phyloP scores from a whole-genome alignment of 2,888 invertebrate genomes.

The Ophion ellenae region DNA sequence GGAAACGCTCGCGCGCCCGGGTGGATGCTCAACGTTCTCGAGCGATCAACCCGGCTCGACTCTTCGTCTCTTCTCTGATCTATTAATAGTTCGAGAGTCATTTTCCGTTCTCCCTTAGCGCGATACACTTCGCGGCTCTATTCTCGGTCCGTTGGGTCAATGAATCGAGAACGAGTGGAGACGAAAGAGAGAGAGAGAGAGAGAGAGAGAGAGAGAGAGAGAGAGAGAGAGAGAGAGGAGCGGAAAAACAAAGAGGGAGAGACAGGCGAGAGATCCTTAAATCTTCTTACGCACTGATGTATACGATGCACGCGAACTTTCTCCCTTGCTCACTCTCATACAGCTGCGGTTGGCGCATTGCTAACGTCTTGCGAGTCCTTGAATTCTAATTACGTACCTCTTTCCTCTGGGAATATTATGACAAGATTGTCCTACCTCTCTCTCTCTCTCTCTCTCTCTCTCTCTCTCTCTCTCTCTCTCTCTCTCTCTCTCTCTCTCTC shows the following conservation, averaged over 20 bases:
- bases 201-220: slow-evolving; percentile 2
- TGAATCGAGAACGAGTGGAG: slow-evolving; percentile 72
- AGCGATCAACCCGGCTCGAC: slow-evolving; percentile 44
- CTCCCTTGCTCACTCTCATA: slow-evolving; percentile 43
- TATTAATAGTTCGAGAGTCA: slow-evolving; percentile 59
- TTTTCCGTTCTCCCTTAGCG: slow-evolving; percentile 58
- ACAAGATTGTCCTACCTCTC: slow-evolving; percentile 11
- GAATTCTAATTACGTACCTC: slow-evolving; percentile 59
- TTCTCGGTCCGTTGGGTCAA: slow-evolving; percentile 84
- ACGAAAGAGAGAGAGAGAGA: slow-evolving; percentile 20
- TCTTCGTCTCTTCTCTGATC: slow-evolving; percentile 31
- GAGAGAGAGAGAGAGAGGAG: slow-evolving; percentile 24
- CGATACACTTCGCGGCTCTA: slow-evolving; percentile 68
- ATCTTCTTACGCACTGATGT: slow-evolving; percentile 49
- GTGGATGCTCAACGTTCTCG: slow-evolving; percentile 49
- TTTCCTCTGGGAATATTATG: slow-evolving; percentile 28
- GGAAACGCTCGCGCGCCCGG: slow-evolving; percentile 35
- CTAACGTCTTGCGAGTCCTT: slow-evolving; percentile 50
- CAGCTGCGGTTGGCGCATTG: slow-evolving; percentile 32
- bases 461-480: no score
- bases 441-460: background rate
- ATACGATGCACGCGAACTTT: slow-evolving; percentile 51
- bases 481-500: background rate
- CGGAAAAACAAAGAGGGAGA: background rate
- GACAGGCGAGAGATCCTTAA: slow-evolving; percentile 55